Conservation (phyloP, 2,797 vertebrate genomes). For the Neostethus bicornis region DNA sequence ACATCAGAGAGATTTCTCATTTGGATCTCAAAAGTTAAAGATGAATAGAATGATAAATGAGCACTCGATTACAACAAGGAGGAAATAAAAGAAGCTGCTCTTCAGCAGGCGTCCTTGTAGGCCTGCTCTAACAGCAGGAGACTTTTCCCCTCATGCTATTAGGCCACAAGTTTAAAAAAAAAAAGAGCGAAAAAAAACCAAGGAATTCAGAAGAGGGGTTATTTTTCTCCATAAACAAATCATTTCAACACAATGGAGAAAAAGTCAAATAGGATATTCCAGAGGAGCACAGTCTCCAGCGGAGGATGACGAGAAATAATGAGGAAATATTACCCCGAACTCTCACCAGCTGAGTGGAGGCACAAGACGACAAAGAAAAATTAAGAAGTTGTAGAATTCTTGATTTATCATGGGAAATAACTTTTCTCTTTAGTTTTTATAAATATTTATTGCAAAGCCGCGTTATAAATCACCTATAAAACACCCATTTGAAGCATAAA, state of each 20-base stretch:
- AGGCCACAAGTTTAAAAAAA: conserved; percentile 40
- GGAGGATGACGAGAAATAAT: conserved; percentile 80
- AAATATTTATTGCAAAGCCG: conserved; percentile 71
- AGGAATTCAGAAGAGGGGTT: conserved; percentile 61
- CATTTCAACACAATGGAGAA: conserved; percentile 71
- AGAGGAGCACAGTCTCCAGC: conserved; percentile 70
- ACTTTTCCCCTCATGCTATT: conserved; percentile 58
- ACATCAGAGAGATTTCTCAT: conserved; percentile 43
- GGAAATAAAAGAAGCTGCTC: conserved; percentile 37
- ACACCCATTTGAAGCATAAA: conserved; percentile 58
- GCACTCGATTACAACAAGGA: conserved; percentile 52
- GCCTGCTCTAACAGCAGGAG: conserved; percentile 48
- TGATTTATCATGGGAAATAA: conserved; percentile 73
- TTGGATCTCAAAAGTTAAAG: conserved; percentile 36
- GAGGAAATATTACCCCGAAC: conserved; percentile 81
- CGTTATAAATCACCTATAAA: conserved; percentile 67
- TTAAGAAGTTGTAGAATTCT: conserved; percentile 66
- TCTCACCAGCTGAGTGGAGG: conserved; percentile 67
- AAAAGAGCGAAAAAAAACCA: conserved; percentile 28
- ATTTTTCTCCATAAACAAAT: conserved; percentile 82
- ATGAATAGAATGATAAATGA: conserved; percentile 53
- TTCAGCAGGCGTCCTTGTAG: conserved; percentile 31
- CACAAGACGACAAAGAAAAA: conserved; percentile 70
- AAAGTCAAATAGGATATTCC: conserved; percentile 79
- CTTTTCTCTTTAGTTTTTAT: conserved; percentile 64